Conservation (phyloP, 2,113 vertebrate species). For the Campylomormyrus numenius region DNA sequence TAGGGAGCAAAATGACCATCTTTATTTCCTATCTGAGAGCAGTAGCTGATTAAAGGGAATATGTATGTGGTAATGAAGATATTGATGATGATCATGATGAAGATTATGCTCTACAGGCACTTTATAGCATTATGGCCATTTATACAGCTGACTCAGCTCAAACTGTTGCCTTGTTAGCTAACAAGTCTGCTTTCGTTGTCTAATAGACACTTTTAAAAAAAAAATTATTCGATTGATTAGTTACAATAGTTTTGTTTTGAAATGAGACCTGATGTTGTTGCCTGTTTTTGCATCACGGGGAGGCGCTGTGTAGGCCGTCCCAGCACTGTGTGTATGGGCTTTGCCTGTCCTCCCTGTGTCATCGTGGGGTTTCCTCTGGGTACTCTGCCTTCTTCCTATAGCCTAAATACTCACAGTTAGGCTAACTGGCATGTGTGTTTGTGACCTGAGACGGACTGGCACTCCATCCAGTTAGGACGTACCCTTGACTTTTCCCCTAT, state of each 20-base stretch:
- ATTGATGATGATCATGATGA: not conserved
- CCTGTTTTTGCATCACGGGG: not conserved
- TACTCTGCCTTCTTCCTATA: not conserved
- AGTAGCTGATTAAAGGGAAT: not conserved
- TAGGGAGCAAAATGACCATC: not conserved
- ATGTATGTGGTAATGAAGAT: not conserved
- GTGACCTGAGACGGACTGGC: not conserved
- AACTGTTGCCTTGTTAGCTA: not conserved
- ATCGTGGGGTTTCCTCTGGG: not conserved
- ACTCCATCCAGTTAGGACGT: not conserved
- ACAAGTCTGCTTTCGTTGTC: not conserved
- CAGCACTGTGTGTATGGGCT: not conserved
- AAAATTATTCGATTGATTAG: not conserved
- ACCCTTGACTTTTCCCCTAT: not conserved
- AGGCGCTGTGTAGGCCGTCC: not conserved
- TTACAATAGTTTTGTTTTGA: not conserved
- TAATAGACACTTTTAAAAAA: not conserved
- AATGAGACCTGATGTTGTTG: not conserved
- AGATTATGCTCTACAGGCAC: not conserved
- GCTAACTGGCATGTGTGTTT: not conserved
- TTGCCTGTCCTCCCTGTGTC: not conserved
- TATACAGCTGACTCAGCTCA: not conserved
- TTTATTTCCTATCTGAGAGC: not conserved
- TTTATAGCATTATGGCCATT: not conserved
- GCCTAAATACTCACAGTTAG: not conserved